phyloP scores from a whole-genome alignment of 2,888 invertebrate genomes.

The Onthophagus sagittarius region DNA sequence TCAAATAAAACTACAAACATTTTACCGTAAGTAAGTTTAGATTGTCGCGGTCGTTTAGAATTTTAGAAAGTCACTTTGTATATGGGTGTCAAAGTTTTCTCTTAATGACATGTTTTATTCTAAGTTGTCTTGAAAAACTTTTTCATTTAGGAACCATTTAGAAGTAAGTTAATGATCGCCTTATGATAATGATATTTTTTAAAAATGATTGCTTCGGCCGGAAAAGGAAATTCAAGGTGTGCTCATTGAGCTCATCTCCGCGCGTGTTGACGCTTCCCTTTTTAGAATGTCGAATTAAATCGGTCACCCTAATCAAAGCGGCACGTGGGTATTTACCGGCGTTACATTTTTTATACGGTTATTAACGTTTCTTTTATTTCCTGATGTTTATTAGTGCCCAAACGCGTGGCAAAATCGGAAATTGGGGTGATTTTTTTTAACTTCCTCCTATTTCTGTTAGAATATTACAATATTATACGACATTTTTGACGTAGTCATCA shows the following conservation, averaged over 20 bases:
- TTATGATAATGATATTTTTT: too few species aligned
- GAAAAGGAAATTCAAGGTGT: conserved; percentile 40
- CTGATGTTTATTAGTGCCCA: background rate
- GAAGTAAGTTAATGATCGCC: too few species aligned
- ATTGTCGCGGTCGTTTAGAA: conserved; percentile 4
- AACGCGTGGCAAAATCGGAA: conserved; percentile 2
- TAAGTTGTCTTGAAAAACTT: background rate
- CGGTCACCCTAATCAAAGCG: conserved; percentile 41
- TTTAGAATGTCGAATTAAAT: background rate
- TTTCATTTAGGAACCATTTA: background rate
- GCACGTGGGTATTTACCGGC: conserved; percentile 25
- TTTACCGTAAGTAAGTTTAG: conserved; percentile 12
- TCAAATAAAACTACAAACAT: conserved; percentile 19
- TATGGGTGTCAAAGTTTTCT: conserved; percentile 1
- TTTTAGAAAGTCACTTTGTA: background rate
- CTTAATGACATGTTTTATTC: conserved; percentile 12
- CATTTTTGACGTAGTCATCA: background rate
- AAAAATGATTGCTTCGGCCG: conserved; percentile 30
- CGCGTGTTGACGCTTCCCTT: background rate
- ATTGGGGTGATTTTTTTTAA: background rate
- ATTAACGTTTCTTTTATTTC: conserved; percentile 9
- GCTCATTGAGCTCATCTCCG: conserved; percentile 46
- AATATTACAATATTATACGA: too few species aligned
- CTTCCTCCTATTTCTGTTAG: too few species aligned
- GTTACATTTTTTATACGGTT: conserved; percentile 10